Base-by-base conservation (phyloP, 2,797 vertebrate species). In the Heterohyrax brucei region DNA sequence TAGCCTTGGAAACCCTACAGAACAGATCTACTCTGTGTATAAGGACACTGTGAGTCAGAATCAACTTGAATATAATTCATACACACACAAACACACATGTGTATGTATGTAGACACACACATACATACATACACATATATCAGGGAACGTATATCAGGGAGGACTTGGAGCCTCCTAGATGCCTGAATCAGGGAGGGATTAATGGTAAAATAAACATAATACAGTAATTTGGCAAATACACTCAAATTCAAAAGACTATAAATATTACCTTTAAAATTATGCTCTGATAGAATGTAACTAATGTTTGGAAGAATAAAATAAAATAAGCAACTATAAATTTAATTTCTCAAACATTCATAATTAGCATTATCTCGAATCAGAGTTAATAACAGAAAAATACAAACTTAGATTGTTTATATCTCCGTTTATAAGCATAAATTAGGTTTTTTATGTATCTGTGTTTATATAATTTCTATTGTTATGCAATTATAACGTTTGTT, bases 321-420 rank as follows among this genome's bases (percentile, higher is more conserved):
- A 87, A 88, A 85, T 70, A 48, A 18, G 16, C 85, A 91, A 1
- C 59, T 79, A 28, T 10, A 84, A 8, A 62, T 26, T 80, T 33
- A 61, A 46, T 46, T 76, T 77, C 80, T 91, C 68, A 80, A 46
- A 77, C 22, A 46, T 6, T 76, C 19, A 56, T 73, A 79, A 91
- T 33, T 90, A 66, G 14, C 2, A 28, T 50, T 24, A 89, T 5
- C 7, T 5, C 21, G 9, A 93, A 73, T 68, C 44, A 77, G 48
- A 86, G 61, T 39, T 56, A 79, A 28, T 73, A 93, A 85, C 28
- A 84, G 50, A 72, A 93, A 61, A 64, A 82, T 18, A 86, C 28
- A 87, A 14, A 64, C 76, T 86, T 62, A 33, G 39, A 16, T 2
- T 85, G 7, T 91, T 79, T 50, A 21, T 70, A 85, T 48, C 56